Evolutionary conservation across 2,797 vertebrate species (phyloP).

Genomic region (Calcarius lapponicus): DNA sequence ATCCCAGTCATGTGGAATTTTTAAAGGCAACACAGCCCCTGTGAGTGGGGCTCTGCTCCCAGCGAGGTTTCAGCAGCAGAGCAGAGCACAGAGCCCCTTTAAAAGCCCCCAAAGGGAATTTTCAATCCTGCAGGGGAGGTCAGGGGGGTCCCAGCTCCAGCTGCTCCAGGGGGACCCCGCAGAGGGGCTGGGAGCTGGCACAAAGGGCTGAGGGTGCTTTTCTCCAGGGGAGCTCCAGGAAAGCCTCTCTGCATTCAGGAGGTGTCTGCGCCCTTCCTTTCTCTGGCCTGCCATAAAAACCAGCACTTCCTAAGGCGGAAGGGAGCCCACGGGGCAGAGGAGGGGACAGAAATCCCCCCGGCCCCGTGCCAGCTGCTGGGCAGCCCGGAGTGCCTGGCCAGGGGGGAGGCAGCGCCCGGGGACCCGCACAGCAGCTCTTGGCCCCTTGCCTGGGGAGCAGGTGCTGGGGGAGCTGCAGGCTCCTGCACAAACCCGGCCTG

Average conservation of each 20-base stretch:
- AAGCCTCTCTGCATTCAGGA: constrained; percentile 55
- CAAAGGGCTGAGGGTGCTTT: neutral
- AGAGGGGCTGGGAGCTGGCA: neutral
- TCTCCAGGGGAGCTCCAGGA: neutral
- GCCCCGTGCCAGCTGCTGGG: constrained; percentile 63
- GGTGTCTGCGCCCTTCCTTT: constrained; percentile 43
- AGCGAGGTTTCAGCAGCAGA: neutral
- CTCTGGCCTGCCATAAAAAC: neutral
- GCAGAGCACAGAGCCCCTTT: neutral
- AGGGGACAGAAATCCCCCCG: constrained; percentile 56
- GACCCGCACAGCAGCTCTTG: constrained; percentile 66
- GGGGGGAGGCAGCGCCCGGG: constrained; percentile 68
- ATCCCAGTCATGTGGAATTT: neutral
- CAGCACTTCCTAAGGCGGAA: constrained; percentile 59
- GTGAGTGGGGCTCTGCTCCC: neutral
- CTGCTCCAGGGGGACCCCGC: neutral
- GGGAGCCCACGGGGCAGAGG: constrained; percentile 16
- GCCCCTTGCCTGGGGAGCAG: constrained; percentile 73
- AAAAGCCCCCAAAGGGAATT: neutral
- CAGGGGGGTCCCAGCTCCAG: neutral
- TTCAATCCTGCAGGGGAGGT: neutral
- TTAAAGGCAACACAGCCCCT: neutral
- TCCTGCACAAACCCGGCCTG: constrained; percentile 71
- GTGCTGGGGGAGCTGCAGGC: constrained; percentile 59
- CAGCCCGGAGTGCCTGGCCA: constrained; percentile 18